phyloP scores from a whole-genome alignment of 2,113 vertebrate genomes.

The Silurus glanis region DNA sequence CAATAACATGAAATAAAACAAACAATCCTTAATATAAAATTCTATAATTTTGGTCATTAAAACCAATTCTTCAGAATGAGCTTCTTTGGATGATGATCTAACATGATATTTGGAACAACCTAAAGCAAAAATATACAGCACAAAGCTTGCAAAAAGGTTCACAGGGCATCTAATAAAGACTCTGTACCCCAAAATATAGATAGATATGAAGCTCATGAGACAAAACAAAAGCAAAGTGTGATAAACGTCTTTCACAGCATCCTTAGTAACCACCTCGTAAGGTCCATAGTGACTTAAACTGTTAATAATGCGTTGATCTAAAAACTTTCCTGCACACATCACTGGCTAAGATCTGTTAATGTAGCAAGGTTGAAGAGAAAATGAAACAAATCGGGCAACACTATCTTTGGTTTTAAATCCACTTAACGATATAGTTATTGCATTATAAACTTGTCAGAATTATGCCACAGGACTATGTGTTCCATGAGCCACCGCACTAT shows the following conservation, averaged over 20 bases:
- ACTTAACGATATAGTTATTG: neutral
- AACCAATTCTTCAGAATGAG: too few relatives aligned
- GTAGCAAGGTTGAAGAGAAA: neutral
- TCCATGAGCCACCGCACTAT: too few relatives aligned
- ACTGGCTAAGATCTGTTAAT: neutral
- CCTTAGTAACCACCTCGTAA: neutral
- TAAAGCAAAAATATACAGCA: too few relatives aligned
- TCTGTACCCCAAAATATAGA: neutral
- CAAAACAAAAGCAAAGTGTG: too few relatives aligned
- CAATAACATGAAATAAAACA: neutral
- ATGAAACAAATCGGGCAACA: neutral
- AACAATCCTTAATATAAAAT: neutral
- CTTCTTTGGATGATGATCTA: too few relatives aligned
- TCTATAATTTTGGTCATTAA: neutral
- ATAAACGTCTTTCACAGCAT: neutral
- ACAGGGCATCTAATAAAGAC: neutral
- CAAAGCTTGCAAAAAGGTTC: neutral
- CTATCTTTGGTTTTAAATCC: neutral
- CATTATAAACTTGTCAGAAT: too few relatives aligned
- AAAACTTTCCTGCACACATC: neutral
- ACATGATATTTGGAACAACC: too few relatives aligned
- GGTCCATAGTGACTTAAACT: neutral
- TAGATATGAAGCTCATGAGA: neutral
- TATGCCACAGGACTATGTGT: too few relatives aligned
- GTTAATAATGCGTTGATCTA: neutral